phyloP scores from a whole-genome alignment of 2,888 invertebrate genomes.

The Thera obeliscata region DNA sequence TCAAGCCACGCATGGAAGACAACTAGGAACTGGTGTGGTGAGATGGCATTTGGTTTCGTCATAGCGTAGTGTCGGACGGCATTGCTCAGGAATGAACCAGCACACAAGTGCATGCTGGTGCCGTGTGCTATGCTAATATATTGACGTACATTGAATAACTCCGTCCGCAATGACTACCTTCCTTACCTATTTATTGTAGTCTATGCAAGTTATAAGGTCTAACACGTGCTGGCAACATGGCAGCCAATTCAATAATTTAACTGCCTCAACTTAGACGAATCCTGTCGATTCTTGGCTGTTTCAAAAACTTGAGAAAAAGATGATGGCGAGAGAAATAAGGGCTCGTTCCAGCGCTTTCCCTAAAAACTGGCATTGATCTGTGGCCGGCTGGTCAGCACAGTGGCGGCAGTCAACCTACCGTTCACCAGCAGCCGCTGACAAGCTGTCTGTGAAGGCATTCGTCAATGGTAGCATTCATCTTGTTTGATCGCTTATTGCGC shows the following conservation, averaged over 20 bases:
- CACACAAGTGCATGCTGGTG: conserved; percentile 33
- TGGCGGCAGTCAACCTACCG: conserved; percentile 32
- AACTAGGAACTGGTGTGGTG: conserved; percentile 29
- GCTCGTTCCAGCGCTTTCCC: conserved; percentile 13
- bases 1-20: conserved; percentile 35
- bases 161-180: conserved; percentile 20
- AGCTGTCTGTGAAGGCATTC: conserved; percentile 65
- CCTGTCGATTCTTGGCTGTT: background rate
- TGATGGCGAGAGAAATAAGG: conserved; percentile 19
- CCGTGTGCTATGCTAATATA: conserved; percentile 34
- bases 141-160: conserved; percentile 36
- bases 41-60: conserved; percentile 35
- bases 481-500: conserved; percentile 19
- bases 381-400: conserved; percentile 17
- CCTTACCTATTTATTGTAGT: conserved; percentile 14
- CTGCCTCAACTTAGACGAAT: too few relatives aligned
- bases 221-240: background rate
- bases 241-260: background rate
- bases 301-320: conserved; percentile 5
- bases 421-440: conserved; percentile 53
- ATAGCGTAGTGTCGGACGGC: conserved; percentile 36
- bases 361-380: background rate
- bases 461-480: conserved; percentile 59
- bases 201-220: background rate
- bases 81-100: conserved; percentile 38